Base-by-base conservation (phyloP, 2,113 vertebrate species). In the Argyrosomus japonicus region DNA sequence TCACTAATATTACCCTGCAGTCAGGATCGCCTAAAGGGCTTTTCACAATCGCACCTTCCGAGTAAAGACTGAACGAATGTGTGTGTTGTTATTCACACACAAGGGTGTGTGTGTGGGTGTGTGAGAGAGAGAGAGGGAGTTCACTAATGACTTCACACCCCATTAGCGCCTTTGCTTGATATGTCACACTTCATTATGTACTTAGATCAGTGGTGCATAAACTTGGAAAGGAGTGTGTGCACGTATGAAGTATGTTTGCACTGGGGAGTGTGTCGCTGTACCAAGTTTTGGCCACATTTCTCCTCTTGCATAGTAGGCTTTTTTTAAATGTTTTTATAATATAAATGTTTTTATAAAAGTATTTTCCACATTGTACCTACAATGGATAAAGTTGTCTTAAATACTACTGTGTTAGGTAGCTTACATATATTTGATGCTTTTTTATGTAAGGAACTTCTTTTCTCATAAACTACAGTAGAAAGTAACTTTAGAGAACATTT, bases 141-240 rank as follows among this genome's bases (percentile, higher is more conserved):
- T 88, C 84, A 89, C 91, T 94, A 93, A 92, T 93, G 86, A 93
- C 93, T 94, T 93, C 88, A 93, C 92, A 89, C 87, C 78, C 91
- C 93, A 94, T 95, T 93, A 93, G 85, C 75, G 45, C 82, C 85
- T 91, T 91, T 90, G 88, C 87, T 83, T 89, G 89, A 92, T 91
- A 90, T 89, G 93, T 94, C 93, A 94, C 93, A 93, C 93, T 93
- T 91, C 92, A 94, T 94, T 95, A 93, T 93, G 93, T 90, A 84
- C 88, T 91, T 89, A 86, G 84, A 78, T 88, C 88, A 88, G 81
- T 76, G 86, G 87, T 93, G 92, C 90, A 68, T 93, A 83, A 88
- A 89, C 88, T 89, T 80, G 76, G 80, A 90, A 85, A 84, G 76
- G 75, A 60, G 83, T 65, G 54, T 29, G 75, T 50, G 75, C 81